phyloP scores from a whole-genome alignment of 2,797 vertebrate genomes.

The Cryptoprocta ferox region DNA sequence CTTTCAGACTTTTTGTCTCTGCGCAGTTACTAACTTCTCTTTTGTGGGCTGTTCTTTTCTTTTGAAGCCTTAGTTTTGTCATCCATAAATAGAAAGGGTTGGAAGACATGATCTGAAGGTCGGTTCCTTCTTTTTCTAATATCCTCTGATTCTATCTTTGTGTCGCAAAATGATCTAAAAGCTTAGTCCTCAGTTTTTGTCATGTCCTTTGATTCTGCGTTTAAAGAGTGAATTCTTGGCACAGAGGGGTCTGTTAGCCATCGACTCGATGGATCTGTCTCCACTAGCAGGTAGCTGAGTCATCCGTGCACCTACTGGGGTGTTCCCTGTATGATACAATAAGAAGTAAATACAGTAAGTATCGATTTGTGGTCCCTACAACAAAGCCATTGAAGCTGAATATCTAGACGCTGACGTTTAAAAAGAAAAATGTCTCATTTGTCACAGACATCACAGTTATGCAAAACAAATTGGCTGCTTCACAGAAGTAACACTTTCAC shows the following conservation, averaged over 20 bases:
- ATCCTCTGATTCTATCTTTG: slow-evolving; percentile 51
- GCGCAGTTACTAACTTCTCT: not conserved
- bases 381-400: not conserved
- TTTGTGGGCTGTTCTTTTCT: not conserved
- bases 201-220: not conserved
- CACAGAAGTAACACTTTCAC: not conserved
- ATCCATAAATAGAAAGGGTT: slow-evolving; percentile 19
- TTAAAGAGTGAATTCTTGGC: not conserved
- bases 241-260: not conserved
- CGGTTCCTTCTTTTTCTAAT: slow-evolving; percentile 39
- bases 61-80: not conserved
- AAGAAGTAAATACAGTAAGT: not conserved
- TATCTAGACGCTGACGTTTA: not conserved
- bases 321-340: not conserved
- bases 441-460: not conserved
- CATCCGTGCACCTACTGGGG: not conserved
- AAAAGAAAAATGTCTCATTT: slow-evolving; percentile 59
- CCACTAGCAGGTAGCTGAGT: not conserved
- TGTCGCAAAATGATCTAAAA: slow-evolving; percentile 15
- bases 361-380: not conserved
- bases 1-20: not conserved
- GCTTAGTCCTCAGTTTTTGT: not conserved
- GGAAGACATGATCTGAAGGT: slow-evolving; percentile 41
- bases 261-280: not conserved
- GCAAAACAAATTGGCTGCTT: slow-evolving; percentile 53